phyloP scores from a whole-genome alignment of 2,113 vertebrate species.

The Mola mola region DNA sequence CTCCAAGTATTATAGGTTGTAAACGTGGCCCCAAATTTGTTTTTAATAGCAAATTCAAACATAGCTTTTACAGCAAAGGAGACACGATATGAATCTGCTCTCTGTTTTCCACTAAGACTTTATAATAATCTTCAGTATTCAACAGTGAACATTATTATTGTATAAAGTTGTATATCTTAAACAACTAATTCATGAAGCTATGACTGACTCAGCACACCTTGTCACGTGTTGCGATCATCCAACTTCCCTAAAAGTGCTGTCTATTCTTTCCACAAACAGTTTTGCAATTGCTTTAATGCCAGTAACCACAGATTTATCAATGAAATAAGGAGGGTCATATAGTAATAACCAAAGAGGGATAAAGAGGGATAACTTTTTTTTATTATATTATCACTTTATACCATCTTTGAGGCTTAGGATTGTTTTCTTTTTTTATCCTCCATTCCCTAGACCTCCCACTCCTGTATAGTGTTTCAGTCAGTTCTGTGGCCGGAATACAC shows the following conservation, averaged over 20 bases:
- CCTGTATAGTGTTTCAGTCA: slow-evolving; percentile 95
- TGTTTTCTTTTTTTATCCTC: slow-evolving; percentile 14
- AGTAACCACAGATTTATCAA: too few relatives aligned
- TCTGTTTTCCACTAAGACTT: not conserved
- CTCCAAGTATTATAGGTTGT: too few relatives aligned
- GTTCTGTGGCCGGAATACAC: slow-evolving; percentile 97
- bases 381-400: too few relatives aligned
- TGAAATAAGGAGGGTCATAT: too few relatives aligned
- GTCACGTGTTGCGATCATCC: not conserved
- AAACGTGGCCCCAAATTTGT: too few relatives aligned
- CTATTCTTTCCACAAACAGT: not conserved
- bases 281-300: not conserved
- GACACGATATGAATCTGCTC: too few relatives aligned
- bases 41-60: too few relatives aligned
- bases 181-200: not conserved
- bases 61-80: too few relatives aligned
- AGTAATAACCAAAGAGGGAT: too few relatives aligned
- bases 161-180: not conserved
- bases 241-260: not conserved
- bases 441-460: slow-evolving; percentile 89
- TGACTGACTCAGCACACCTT: not conserved
- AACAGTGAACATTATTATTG: not conserved
- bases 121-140: not conserved
- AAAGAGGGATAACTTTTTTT: too few relatives aligned
- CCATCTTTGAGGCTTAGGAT: too few relatives aligned